Evolutionary conservation across 2,888 invertebrate species (phyloP).

Genomic region (Scaptomyza tumidula): DNA sequence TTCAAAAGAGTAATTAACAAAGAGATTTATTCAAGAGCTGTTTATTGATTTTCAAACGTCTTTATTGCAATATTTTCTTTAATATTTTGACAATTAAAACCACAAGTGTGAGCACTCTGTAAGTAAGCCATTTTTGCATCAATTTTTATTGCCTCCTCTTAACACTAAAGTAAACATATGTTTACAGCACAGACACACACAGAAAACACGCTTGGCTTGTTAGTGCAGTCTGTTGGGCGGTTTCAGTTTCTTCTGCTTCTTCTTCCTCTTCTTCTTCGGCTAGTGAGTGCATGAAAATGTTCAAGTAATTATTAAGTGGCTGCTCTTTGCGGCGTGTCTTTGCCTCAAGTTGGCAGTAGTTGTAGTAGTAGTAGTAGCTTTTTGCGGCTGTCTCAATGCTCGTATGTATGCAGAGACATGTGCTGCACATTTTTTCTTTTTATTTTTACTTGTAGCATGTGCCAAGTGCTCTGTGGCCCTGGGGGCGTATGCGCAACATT

Average conservation of each 20-base stretch:
- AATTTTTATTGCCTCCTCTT: constrained; percentile 51
- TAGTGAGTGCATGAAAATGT: constrained; percentile 67
- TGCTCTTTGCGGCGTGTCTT: constrained; percentile 65
- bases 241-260: constrained; percentile 2
- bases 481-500: constrained; percentile 65
- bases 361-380: constrained; percentile 30
- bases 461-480: constrained; percentile 34
- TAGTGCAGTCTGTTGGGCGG: constrained; percentile 1
- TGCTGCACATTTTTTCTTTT: constrained; percentile 43
- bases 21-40: background rate
- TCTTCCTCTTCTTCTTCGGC: constrained; percentile 5
- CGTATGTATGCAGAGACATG: constrained; percentile 21
- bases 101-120: background rate
- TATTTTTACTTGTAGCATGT: constrained; percentile 21
- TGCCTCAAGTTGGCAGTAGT: constrained; percentile 41
- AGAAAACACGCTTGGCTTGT: constrained; percentile 34
- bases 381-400: constrained; percentile 43
- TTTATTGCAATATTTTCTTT: background rate
- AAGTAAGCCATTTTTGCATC: background rate
- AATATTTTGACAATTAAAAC: too few relatives aligned
- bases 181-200: constrained; percentile 49
- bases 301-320: constrained; percentile 80
- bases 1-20: background rate
- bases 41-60: background rate
- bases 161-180: constrained; percentile 73